Conservation (phyloP, 2,797 vertebrate species). For the Distichodus sexfasciatus region DNA sequence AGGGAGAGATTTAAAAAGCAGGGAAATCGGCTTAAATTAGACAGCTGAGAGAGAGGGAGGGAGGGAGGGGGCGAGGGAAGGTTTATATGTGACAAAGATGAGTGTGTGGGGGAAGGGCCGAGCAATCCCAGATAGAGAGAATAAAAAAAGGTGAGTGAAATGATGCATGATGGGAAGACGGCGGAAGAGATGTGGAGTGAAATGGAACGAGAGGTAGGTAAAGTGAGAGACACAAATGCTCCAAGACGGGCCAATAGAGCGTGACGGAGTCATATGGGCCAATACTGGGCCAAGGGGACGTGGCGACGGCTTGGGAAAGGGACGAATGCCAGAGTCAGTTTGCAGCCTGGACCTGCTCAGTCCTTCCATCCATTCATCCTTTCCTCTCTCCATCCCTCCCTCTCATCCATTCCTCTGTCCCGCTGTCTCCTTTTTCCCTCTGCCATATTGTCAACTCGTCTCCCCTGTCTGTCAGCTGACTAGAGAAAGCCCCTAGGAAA, state of each 20-base stretch:
- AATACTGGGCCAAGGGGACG: not conserved
- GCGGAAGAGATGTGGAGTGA: constrained; percentile 9
- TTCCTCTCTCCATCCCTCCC: too few relatives aligned
- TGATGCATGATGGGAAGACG: constrained; percentile 33
- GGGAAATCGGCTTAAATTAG: constrained; percentile 49
- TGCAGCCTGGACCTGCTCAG: not conserved
- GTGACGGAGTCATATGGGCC: constrained; percentile 16
- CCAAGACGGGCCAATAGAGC: not conserved
- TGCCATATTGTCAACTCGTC: constrained; percentile 15
- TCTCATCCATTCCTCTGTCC: not conserved
- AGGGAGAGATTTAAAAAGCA: constrained; percentile 35
- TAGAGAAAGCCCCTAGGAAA: constrained; percentile 29
- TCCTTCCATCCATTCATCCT: too few relatives aligned
- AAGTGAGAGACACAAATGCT: not conserved
- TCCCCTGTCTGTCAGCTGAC: not conserved
- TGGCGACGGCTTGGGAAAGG: not conserved
- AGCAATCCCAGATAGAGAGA: not conserved
- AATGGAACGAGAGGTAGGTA: constrained; percentile 15
- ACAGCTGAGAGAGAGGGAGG: constrained; percentile 15
- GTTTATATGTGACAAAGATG: constrained; percentile 10
- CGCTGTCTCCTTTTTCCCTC: constrained; percentile 16
- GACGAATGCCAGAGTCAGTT: too few relatives aligned
- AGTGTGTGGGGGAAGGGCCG: not conserved
- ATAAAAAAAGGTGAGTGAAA: constrained; percentile 11
- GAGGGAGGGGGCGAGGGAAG: constrained; percentile 9